These are phyloP conservation scores for Ochropleura plecta DNA, from an alignment of 2,888 invertebrate species.

Conservation along the genomic window DNA sequence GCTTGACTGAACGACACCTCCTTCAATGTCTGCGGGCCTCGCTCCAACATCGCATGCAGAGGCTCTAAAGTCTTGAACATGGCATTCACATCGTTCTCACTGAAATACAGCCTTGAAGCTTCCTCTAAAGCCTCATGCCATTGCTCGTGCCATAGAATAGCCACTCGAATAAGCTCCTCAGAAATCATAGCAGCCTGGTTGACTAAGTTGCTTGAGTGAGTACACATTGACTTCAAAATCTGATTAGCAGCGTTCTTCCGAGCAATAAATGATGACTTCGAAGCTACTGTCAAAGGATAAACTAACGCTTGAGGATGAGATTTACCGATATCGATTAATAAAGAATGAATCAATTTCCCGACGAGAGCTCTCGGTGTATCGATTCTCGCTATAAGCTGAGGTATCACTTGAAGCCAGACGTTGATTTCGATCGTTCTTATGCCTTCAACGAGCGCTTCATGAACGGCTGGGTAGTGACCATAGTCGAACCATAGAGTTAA, in stretches of 20 bases:
- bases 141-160: slow-evolving; percentile 99
- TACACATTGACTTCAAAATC: slow-evolving; percentile 98
- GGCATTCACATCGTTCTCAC: slow-evolving; percentile 98
- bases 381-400: slow-evolving; percentile 99
- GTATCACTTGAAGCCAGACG: slow-evolving; percentile 99
- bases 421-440: slow-evolving; percentile 98
- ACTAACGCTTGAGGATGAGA: slow-evolving; percentile 99
- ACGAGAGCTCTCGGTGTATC: slow-evolving; percentile 97
- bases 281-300: slow-evolving; percentile 99
- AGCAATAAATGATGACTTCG: slow-evolving; percentile 96
- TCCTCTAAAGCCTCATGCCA: slow-evolving; percentile 99
- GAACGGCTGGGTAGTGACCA: slow-evolving; percentile 98
- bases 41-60: slow-evolving; percentile 97
- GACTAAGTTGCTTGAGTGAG: slow-evolving; percentile 97
- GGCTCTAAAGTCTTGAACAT: slow-evolving; percentile 99
- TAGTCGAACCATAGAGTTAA: slow-evolving; percentile 99
- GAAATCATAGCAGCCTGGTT: slow-evolving; percentile 99
- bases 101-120: slow-evolving; percentile 98
- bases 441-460: slow-evolving; percentile 97
- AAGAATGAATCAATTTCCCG: slow-evolving; percentile 96
- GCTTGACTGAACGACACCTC: slow-evolving; percentile 99
- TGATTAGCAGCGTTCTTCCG: slow-evolving; percentile 98
- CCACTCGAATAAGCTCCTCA: slow-evolving; percentile 98
- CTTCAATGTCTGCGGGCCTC: slow-evolving; percentile 98
- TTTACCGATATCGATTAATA: slow-evolving; percentile 99